Evolutionary conservation across 1,140 invertebrate genomes (phyloP).

Genomic region (Trypoxylus dichotomus): DNA sequence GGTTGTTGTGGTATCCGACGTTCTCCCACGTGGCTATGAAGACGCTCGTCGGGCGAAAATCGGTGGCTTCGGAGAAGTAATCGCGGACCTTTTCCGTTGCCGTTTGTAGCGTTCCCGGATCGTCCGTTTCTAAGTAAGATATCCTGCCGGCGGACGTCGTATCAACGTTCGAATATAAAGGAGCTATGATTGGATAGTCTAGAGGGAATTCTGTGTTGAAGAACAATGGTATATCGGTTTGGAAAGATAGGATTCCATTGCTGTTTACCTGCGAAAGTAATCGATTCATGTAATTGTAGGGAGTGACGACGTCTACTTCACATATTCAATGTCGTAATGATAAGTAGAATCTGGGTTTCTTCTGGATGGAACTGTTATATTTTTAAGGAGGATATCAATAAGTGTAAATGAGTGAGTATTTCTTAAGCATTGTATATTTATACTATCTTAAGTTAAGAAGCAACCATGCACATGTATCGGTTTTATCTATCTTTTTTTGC

Average conservation of each 20-base stretch:
- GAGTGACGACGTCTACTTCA: too few relatives aligned
- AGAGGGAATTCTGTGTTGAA: slow-evolving; percentile 88
- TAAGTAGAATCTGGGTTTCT: too few relatives aligned
- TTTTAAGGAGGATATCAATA: too few relatives aligned
- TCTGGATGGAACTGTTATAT: too few relatives aligned
- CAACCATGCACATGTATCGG: too few relatives aligned
- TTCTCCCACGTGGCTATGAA: slow-evolving; percentile 71
- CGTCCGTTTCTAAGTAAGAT: slow-evolving; percentile 76
- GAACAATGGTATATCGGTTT: slow-evolving; percentile 80
- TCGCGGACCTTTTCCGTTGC: slow-evolving; percentile 68
- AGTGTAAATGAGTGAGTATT: too few relatives aligned
- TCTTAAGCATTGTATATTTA: too few relatives aligned
- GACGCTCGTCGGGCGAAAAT: slow-evolving; percentile 66
- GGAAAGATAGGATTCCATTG: slow-evolving; percentile 89
- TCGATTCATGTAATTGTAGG: neutral
- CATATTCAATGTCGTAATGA: too few relatives aligned
- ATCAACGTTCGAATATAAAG: slow-evolving; percentile 90
- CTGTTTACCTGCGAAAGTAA: slow-evolving; percentile 74
- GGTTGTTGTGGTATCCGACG: slow-evolving; percentile 62
- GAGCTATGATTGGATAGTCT: slow-evolving; percentile 86
- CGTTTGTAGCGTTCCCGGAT: slow-evolving; percentile 64
- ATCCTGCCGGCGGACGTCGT: slow-evolving; percentile 72
- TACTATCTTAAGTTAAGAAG: too few relatives aligned
- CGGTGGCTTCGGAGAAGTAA: slow-evolving; percentile 67
- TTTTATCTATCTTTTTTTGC: too few relatives aligned